Percentiles rank a stretch among this genome's conserved stretches.
Evolutionary conservation across 2,797 vertebrate species (phyloP).

Genomic region (Rhinophrynus dorsalis): DNA sequence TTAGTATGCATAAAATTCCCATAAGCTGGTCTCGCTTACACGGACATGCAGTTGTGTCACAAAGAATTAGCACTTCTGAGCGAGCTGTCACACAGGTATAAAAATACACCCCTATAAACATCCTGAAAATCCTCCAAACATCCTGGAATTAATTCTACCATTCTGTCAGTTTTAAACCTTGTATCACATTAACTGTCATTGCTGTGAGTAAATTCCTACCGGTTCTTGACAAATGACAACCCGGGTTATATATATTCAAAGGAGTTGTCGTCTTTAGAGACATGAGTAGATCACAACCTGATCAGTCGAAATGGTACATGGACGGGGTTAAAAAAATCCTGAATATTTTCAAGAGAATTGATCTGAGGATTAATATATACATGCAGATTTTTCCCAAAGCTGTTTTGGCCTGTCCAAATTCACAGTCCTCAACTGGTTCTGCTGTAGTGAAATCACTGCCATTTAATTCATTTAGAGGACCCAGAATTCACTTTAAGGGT

Average conservation of each 20-base stretch:
- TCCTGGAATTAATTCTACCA: slow-evolving; percentile 28
- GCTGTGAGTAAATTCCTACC: slow-evolving; percentile 12
- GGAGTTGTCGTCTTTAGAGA: not conserved
- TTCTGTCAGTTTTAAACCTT: slow-evolving; percentile 25
- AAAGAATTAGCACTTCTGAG: slow-evolving; percentile 27
- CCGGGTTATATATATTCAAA: slow-evolving; percentile 8
- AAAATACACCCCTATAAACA: slow-evolving; percentile 30
- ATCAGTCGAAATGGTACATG: not conserved
- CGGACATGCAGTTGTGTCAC: slow-evolving; percentile 40
- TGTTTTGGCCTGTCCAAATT: no score
- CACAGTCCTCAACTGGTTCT: no score
- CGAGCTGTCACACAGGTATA: slow-evolving; percentile 30
- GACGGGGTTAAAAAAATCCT: no score
- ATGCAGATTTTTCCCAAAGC: no score
- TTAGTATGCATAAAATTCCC: slow-evolving; percentile 39
- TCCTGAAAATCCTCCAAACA: slow-evolving; percentile 27
- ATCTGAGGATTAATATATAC: no score
- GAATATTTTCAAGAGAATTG: no score
- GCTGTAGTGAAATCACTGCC: no score
- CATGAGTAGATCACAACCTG: not conserved
- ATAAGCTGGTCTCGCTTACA: slow-evolving; percentile 31
- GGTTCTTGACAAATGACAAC: slow-evolving; percentile 17
- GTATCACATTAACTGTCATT: slow-evolving; percentile 21
- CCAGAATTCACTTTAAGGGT: no score
- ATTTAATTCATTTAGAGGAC: no score